These are phyloP conservation scores for Cheilosia urbana DNA, from an alignment of 2,888 invertebrate species.

Conservation along the genomic window DNA sequence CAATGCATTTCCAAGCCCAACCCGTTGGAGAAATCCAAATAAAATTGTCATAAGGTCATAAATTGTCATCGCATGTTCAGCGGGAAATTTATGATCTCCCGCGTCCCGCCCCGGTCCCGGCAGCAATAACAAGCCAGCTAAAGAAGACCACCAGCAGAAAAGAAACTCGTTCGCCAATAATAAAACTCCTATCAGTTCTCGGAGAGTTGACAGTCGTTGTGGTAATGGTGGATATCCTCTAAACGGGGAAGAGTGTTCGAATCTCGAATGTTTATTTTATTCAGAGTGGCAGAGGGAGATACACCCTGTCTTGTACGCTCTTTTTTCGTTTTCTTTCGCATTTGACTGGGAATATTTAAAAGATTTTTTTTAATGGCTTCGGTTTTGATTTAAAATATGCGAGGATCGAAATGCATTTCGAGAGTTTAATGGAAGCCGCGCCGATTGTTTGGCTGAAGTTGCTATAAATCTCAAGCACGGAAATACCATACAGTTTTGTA, in stretches of 20 bases:
- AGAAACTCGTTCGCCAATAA: conserved; percentile 53
- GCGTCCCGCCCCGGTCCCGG: conserved; percentile 40
- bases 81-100: conserved; percentile 66
- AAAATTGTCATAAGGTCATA: conserved; percentile 70
- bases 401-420: conserved; percentile 44
- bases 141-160: conserved; percentile 27
- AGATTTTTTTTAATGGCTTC: conserved; percentile 67
- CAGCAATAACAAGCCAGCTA: conserved; percentile 5
- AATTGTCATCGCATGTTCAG: conserved; percentile 71
- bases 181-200: conserved; percentile 48
- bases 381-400: conserved; percentile 67
- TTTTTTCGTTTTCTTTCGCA: conserved; percentile 10
- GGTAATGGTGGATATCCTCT: conserved; percentile 36
- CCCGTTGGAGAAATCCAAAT: conserved; percentile 49
- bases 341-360: conserved; percentile 63
- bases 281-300: conserved; percentile 50
- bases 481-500: conserved; percentile 12
- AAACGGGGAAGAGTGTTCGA: conserved; percentile 43
- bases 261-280: conserved; percentile 66
- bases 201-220: not conserved
- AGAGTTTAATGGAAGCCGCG: conserved; percentile 73
- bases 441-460: conserved; percentile 15
- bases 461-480: conserved; percentile 13
- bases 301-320: conserved; percentile 23
- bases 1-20: conserved; percentile 60